Conservation (phyloP, 2,113 vertebrate species). For the Erythrolamprus reginae region DNA sequence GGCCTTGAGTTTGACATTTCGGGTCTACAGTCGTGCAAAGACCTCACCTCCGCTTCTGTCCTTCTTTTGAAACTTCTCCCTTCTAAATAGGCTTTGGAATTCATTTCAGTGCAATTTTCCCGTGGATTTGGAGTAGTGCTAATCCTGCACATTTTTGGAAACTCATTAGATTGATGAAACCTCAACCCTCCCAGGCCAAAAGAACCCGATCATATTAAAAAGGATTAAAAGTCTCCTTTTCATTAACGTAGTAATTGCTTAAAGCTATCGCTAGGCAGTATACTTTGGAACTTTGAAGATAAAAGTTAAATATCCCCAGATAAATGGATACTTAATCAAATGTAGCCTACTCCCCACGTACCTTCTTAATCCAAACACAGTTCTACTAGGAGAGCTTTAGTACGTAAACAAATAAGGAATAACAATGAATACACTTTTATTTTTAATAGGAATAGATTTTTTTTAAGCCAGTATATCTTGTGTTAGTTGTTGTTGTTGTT, state of each 20-base stretch:
- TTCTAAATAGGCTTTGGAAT: slow-evolving; percentile 38
- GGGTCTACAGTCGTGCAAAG: slow-evolving; percentile 14
- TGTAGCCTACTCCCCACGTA: neutral
- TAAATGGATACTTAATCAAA: neutral
- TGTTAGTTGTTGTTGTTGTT: too few relatives aligned
- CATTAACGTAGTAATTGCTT: neutral
- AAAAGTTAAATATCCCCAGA: slow-evolving; percentile 16
- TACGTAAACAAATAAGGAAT: neutral
- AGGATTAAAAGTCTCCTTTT: slow-evolving; percentile 20
- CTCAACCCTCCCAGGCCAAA: slow-evolving; percentile 10
- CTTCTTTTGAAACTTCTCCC: slow-evolving; percentile 16
- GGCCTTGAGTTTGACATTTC: too few relatives aligned
- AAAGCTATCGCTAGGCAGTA: neutral
- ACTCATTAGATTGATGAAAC: slow-evolving; percentile 28
- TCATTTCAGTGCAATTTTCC: slow-evolving; percentile 18
- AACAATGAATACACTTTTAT: neutral
- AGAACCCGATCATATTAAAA: slow-evolving; percentile 8
- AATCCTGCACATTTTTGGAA: slow-evolving; percentile 24
- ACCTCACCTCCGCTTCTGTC: slow-evolving; percentile 5
- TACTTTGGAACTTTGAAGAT: neutral
- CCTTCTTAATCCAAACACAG: neutral
- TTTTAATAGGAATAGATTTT: neutral
- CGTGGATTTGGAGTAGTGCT: slow-evolving; percentile 6
- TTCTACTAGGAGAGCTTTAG: neutral
- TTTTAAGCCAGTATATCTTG: neutral